These are phyloP conservation scores for zebrafish (Danio rerio) DNA, from an alignment of 2,113 vertebrate genomes.

Conservation along the genomic window DNA sequence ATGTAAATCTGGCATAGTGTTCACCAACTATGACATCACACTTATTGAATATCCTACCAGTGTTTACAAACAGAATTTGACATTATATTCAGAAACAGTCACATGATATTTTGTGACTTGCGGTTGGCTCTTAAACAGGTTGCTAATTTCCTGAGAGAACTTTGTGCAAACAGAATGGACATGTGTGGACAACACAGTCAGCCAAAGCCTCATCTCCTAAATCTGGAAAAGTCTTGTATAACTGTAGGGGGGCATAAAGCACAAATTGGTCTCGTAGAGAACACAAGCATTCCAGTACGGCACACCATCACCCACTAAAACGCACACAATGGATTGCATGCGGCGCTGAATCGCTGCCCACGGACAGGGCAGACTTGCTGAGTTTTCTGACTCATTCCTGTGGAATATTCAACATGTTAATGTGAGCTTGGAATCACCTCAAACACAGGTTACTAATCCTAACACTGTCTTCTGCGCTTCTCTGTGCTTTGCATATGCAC, in stretches of 20 bases:
- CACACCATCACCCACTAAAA: conserved; percentile 34
- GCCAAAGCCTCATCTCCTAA: conserved; percentile 13
- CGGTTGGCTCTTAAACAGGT: background rate
- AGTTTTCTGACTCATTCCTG: conserved; percentile 48
- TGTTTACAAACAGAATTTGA: background rate
- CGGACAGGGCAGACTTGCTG: conserved; percentile 36
- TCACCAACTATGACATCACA: too few relatives aligned
- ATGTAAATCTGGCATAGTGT: background rate
- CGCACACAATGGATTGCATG: conserved; percentile 13
- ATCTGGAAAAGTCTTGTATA: conserved; percentile 37
- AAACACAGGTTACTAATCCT: conserved; percentile 45
- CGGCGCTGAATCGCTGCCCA: conserved; percentile 35
- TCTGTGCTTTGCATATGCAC: conserved; percentile 16
- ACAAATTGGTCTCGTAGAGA: conserved; percentile 32
- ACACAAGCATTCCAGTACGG: conserved; percentile 41
- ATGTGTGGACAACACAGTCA: background rate
- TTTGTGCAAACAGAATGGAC: background rate
- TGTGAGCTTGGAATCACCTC: conserved; percentile 44
- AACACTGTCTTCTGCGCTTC: conserved; percentile 4
- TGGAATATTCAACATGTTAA: conserved; percentile 55
- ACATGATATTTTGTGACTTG: background rate
- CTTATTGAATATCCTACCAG: too few relatives aligned
- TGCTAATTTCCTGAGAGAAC: background rate
- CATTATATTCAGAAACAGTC: background rate
- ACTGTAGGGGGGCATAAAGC: conserved; percentile 34